These are phyloP conservation scores for Trichopoda pennipes DNA, from an alignment of 2,888 invertebrate genomes.

Conservation along the genomic window DNA sequence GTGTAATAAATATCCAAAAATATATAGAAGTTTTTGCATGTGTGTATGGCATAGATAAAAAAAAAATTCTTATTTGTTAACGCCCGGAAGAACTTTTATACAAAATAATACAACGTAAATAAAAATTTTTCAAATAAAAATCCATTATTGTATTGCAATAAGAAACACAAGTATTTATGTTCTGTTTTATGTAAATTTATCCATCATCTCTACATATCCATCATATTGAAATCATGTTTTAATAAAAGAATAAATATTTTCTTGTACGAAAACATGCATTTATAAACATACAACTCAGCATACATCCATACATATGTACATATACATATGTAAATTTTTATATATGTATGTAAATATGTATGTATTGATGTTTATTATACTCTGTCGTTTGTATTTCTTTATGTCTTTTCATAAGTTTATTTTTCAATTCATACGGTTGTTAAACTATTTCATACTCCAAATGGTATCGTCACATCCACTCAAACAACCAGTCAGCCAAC, in stretches of 20 bases:
- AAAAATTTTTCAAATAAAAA: too few relatives aligned
- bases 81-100: too few relatives aligned
- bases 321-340: neutral
- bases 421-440: conserved; percentile 68
- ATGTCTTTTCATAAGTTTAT: conserved; percentile 63
- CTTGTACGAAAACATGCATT: neutral
- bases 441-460: conserved; percentile 68
- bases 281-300: neutral
- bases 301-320: neutral
- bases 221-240: conserved; percentile 22
- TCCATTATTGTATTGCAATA: too few relatives aligned
- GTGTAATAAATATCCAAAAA: too few relatives aligned
- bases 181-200: conserved; percentile 10
- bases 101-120: too few relatives aligned
- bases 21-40: too few relatives aligned
- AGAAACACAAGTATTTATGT: neutral
- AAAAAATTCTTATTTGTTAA: too few relatives aligned
- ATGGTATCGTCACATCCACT: conserved; percentile 57
- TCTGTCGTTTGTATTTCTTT: conserved; percentile 27
- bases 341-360: conserved; percentile 1
- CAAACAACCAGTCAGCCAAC: conserved; percentile 47
- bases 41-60: too few relatives aligned
- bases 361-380: too few relatives aligned
- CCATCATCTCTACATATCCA: conserved; percentile 4
- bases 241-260: neutral